Evolutionary conservation across 2,888 invertebrate genomes (phyloP), one percentile per base, ranked within the genome.

Genomic region (Atherix ibis): DNA sequence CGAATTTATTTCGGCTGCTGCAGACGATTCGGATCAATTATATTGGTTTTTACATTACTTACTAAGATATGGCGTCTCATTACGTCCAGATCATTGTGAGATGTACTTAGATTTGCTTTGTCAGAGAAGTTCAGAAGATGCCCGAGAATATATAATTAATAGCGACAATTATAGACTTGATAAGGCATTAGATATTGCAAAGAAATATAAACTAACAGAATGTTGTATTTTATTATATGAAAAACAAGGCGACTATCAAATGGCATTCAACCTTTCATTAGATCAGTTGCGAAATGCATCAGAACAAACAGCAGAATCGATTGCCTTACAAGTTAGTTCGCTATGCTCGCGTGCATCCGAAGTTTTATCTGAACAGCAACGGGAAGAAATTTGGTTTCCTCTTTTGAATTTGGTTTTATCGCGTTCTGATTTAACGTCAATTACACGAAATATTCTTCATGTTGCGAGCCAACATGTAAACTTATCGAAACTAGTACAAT

Each of bases 151-250:
- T 52, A 55, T 71, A 36, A 64, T 56, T 44, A 53, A 52, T 36
- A 65, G 60, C 45, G 67, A 64, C 39, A 64, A 67, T 8, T 80
- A 78, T 51, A 63, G 75, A 32, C 60, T 73, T 31, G 74, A 77
- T 38, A 64, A 69, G 44, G 74, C 78, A 15, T 56, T 73, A 30
- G 59, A 68, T 56, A 73, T 80, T 39, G 74, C 76, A 28, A 64
- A 68, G 41, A 65, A 67, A 43, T 64, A 73, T 49, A 63, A 71
- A 37, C 63, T 75, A 19, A 66, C 71, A 34, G 70, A 73, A 41
- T 76, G 78, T 1, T 73, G 74, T 32, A 80, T 82, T 12, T 72
- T 73, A 45, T 65, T 87, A 34, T 62, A 83, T 41, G 85, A 85
- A 54, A 72, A 76, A 52, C 67, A 73, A 40, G 80, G 81, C 9